These are phyloP conservation scores for Prunella fulvescens DNA, from an alignment of 2,113 vertebrate species.

Conservation along the genomic window DNA sequence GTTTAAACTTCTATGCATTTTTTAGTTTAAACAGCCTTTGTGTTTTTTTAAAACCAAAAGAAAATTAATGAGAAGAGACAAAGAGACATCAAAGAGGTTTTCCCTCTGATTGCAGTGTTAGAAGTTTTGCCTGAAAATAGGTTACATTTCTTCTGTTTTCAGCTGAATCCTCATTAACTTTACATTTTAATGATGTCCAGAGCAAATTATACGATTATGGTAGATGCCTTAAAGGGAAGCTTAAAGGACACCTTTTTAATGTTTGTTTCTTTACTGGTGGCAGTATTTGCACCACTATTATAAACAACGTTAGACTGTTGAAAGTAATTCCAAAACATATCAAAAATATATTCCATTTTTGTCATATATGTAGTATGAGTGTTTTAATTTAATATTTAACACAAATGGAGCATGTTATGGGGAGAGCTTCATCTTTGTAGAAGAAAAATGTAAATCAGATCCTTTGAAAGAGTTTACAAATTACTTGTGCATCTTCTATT, in stretches of 20 bases:
- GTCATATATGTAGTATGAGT: neutral
- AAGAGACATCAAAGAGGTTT: conserved; percentile 92
- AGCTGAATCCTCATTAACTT: conserved; percentile 91
- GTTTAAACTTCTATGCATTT: conserved; percentile 76
- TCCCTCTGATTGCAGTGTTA: conserved; percentile 89
- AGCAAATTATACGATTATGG: conserved; percentile 76
- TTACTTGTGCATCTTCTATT: conserved; percentile 49
- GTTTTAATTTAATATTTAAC: conserved; percentile 24
- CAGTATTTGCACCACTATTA: conserved; percentile 65
- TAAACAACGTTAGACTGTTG: conserved; percentile 58
- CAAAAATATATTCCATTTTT: neutral
- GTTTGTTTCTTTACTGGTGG: conserved; percentile 63
- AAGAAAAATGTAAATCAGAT: conserved; percentile 14
- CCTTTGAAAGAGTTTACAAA: conserved; percentile 52
- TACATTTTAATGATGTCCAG: conserved; percentile 93
- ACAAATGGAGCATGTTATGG: neutral
- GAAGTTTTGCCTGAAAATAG: conserved; percentile 89
- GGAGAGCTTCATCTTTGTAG: conserved; percentile 26
- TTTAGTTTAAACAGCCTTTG: conserved; percentile 79
- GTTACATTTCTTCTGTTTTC: conserved; percentile 88
- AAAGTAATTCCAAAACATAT: conserved; percentile 29
- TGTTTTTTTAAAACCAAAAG: conserved; percentile 77
- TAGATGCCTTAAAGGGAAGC: conserved; percentile 77
- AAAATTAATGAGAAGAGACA: conserved; percentile 92
- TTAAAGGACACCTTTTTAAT: conserved; percentile 74